phyloP scores from a whole-genome alignment of 1,140 invertebrate genomes.

The Lordiphosa collinella region DNA sequence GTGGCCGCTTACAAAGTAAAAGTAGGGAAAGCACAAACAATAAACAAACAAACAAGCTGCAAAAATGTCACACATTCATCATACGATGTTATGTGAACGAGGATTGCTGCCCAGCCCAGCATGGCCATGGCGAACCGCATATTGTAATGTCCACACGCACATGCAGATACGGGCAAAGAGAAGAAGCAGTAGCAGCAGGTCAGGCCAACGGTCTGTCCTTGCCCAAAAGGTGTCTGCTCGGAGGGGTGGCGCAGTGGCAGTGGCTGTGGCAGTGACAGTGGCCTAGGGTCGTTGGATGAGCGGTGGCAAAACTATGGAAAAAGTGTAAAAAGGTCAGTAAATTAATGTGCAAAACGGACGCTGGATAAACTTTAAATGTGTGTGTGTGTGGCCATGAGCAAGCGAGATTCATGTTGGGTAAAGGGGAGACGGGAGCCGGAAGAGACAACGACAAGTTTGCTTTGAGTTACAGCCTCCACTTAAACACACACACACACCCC shows the following conservation, averaged over 20 bases:
- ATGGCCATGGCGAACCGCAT: constrained; percentile 17
- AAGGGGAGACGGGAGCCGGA: neutral
- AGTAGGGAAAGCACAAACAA: constrained; percentile 39
- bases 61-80: constrained; percentile 73
- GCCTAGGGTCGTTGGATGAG: constrained; percentile 1
- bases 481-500: neutral
- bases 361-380: constrained; percentile 61
- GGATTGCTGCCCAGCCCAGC: constrained; percentile 5
- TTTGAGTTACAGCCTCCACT: constrained; percentile 36
- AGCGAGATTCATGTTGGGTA: neutral
- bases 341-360: constrained; percentile 68
- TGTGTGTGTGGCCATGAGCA: neutral
- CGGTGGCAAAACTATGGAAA: constrained; percentile 53
- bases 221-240: constrained; percentile 1
- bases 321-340: constrained; percentile 72
- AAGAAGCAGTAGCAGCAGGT: neutral
- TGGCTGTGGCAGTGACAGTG: too few species aligned
- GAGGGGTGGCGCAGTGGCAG: neutral
- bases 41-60: constrained; percentile 70
- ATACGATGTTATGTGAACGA: constrained; percentile 40
- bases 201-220: constrained; percentile 4
- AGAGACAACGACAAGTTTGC: constrained; percentile 17
- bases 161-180: constrained; percentile 1
- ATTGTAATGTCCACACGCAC: constrained; percentile 7
- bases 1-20: neutral